Base-by-base conservation (phyloP, 2,888 invertebrate genomes). In the Linnaemya vulpina region DNA sequence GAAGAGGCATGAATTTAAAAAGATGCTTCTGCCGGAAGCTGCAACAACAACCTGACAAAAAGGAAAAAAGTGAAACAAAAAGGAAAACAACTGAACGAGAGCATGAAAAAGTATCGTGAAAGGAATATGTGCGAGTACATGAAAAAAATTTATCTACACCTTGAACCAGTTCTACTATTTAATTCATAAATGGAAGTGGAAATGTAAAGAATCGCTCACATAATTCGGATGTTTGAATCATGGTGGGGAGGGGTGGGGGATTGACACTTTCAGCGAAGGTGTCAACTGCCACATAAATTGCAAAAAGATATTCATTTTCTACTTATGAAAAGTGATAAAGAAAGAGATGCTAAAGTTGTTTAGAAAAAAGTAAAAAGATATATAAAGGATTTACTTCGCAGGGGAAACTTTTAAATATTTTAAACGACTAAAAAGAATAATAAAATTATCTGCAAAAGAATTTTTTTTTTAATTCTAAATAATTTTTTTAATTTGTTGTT, bases 161-260 rank as follows among this genome's bases (percentile, higher is more conserved):
- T 84, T 84, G 84, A 84, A 84, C 84, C 75, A 84, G 71, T 75
- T 84, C 75, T 70, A 22, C 40, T 75, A 30, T 75, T 70, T 55
- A 70, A 43, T 70, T 70, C 40, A 43, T 63, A 70, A 78, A 78
- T 49, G 51, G 15, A 78, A 78, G 70, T 76, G 25, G n/a, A 53
- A 63, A 63, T 73, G 20, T 15, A 60, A 20, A 49, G 17, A 51
- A 38, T 20, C 15, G 30, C 22, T 49, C 46, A 68, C 38, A 77
- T 35, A 53, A 71, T 53, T 20, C 43, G 43, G 8, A 63, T 46
- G 74, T 68, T 68, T 68, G 22, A 73, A 49, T 60, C 20, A 73
- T 46, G 58, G 58, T 43, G 30, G 70, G 30, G n/a, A n/a, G n/a
- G n/a, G n/a, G n/a, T n/a, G n/a, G n/a, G n/a, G n/a, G n/a, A n/a